phyloP scores from a whole-genome alignment of 2,797 vertebrate species.

The Mormyrus proboscirostris region DNA sequence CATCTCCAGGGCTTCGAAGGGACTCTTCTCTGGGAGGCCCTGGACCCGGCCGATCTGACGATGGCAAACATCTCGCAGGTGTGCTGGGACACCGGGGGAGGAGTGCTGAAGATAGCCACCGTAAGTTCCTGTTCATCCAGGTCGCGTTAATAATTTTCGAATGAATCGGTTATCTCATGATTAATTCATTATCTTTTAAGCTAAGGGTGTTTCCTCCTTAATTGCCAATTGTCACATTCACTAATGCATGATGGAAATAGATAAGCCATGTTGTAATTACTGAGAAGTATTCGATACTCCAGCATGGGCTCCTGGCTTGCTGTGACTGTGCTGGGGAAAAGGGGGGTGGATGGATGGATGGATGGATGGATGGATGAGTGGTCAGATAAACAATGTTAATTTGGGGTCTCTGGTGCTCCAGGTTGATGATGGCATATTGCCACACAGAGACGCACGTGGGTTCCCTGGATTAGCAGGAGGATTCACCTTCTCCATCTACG shows the following conservation, averaged over 20 bases:
- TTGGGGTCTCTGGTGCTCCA: slow-evolving; percentile 44
- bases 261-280: not conserved
- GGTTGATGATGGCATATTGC: slow-evolving; percentile 76
- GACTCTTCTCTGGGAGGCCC: slow-evolving; percentile 86
- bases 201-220: not conserved
- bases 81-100: slow-evolving; percentile 72
- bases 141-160: not conserved
- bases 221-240: not conserved
- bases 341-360: not conserved
- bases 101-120: slow-evolving; percentile 77
- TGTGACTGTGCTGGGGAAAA: not conserved
- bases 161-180: not conserved
- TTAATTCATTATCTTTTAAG: not conserved
- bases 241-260: not conserved
- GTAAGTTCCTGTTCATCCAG: slow-evolving; percentile 54
- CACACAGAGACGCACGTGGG: slow-evolving; percentile 78
- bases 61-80: slow-evolving; percentile 71
- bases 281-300: not conserved
- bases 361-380: not conserved
- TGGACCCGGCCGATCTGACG: slow-evolving; percentile 69
- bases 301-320: not conserved
- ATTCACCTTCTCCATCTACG: slow-evolving; percentile 87
- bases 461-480: slow-evolving; percentile 90
- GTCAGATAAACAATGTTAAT: not conserved
- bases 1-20: slow-evolving; percentile 85